A percentile compares a stretch with the other conserved stretches of the same genome.
These are phyloP conservation scores for Eudasyphora cyanicolor DNA, from an alignment of 2,888 invertebrate genomes.

Conservation along the genomic window DNA sequence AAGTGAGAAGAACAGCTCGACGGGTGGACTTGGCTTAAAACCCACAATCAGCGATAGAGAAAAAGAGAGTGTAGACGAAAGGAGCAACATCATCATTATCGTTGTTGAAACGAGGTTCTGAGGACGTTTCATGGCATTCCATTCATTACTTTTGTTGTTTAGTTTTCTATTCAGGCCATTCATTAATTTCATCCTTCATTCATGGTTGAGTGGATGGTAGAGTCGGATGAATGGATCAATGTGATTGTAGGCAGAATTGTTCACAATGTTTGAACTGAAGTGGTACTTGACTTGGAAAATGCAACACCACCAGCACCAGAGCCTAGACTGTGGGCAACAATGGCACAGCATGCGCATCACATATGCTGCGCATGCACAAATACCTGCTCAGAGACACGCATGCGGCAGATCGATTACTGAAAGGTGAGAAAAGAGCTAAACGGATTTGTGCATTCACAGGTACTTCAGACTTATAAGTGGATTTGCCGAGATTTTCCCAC, in stretches of 20 bases:
- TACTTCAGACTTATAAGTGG: background rate
- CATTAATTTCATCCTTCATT: constrained; percentile 17
- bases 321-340: background rate
- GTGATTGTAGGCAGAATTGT: background rate
- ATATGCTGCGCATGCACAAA: constrained; percentile 15
- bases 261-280: constrained; percentile 55
- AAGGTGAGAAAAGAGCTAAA: constrained; percentile 10
- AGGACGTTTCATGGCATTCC: background rate
- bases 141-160: constrained; percentile 9
- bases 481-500: background rate
- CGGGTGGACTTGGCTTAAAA: background rate
- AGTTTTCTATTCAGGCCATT: constrained; percentile 18
- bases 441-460: constrained; percentile 17
- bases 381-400: background rate
- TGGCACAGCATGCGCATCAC: background rate
- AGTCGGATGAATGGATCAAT: background rate
- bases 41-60: no score
- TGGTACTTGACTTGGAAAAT: constrained; percentile 61
- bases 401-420: background rate
- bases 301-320: constrained; percentile 9
- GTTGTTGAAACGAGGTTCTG: background rate
- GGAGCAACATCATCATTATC: background rate
- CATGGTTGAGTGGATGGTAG: background rate
- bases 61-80: no score
- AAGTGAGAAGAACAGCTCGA: constrained; percentile 6